Percentiles rank a stretch among this genome's conserved stretches.
These are phyloP conservation scores for Lichenostomus cassidix DNA, from an alignment of 2,113 vertebrate genomes.

Conservation along the genomic window DNA sequence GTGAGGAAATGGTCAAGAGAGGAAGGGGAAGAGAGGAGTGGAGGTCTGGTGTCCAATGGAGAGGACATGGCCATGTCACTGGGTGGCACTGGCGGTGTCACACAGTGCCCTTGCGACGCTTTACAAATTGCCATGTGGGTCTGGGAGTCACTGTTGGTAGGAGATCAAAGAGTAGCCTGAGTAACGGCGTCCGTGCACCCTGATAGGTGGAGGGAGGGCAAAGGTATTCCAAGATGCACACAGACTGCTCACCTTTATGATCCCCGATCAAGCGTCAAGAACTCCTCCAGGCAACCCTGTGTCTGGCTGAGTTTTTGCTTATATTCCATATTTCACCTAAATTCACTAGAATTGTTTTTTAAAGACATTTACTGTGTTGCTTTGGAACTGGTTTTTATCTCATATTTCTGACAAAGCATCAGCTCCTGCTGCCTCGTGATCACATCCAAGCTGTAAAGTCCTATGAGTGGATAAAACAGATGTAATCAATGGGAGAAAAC, in stretches of 20 bases:
- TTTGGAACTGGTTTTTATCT: neutral
- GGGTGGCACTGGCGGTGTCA: neutral
- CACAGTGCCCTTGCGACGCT: neutral
- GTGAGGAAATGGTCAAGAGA: neutral
- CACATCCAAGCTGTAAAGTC: neutral
- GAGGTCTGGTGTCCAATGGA: neutral
- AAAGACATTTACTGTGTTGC: neutral
- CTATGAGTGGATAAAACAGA: neutral
- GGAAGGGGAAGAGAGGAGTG: neutral
- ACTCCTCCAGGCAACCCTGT: neutral
- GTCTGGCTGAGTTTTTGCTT: neutral
- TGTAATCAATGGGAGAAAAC: neutral
- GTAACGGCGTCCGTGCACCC: no score
- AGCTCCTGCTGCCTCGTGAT: neutral
- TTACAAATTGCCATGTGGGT: fast-evolving
- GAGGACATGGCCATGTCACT: neutral
- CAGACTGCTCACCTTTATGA: neutral
- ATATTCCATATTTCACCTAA: neutral
- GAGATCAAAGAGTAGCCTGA: fast-evolving
- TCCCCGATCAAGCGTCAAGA: neutral
- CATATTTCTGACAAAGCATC: neutral
- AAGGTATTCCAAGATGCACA: neutral
- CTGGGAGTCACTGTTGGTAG: neutral
- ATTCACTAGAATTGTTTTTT: neutral
- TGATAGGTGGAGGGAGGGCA: neutral